These are phyloP conservation scores for Phrynocephalus vlangalii DNA, from an alignment of 2,797 vertebrate species.

Conservation along the genomic window DNA sequence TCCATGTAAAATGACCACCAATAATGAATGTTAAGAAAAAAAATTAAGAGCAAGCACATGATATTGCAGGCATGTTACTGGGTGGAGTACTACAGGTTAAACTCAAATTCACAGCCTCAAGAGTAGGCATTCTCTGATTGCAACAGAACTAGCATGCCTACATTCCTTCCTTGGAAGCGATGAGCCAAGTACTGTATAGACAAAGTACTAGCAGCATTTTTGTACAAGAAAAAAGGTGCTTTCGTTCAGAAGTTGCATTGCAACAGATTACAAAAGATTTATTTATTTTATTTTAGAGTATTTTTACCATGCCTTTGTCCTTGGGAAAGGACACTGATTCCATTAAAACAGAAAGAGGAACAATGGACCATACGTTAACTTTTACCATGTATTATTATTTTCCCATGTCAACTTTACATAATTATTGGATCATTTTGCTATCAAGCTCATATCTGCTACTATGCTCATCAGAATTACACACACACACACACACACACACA, in stretches of 20 bases:
- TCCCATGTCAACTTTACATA: not conserved
- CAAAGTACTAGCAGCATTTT: not conserved
- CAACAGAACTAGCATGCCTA: not conserved
- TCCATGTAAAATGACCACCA: not conserved
- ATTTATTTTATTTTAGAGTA: too few relatives aligned
- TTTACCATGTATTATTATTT: not conserved
- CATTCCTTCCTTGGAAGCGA: not conserved
- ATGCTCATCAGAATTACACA: not conserved
- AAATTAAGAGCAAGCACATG: not conserved
- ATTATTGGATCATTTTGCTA: not conserved
- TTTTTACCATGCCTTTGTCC: too few relatives aligned
- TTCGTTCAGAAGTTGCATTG: not conserved
- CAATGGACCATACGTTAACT: not conserved
- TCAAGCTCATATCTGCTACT: not conserved
- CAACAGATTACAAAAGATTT: not conserved
- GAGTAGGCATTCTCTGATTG: not conserved
- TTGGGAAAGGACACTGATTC: not conserved
- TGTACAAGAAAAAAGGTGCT: not conserved
- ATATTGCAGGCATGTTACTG: not conserved
- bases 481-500: too few relatives aligned
- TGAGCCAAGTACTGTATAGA: not conserved
- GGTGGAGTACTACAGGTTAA: not conserved
- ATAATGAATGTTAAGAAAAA: not conserved
- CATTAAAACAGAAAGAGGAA: conserved; percentile 3
- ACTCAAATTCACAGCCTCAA: not conserved